Percentiles rank a stretch among this genome's conserved stretches.
phyloP scores from a whole-genome alignment of 2,888 invertebrate species.

The Maniola hyperantus region DNA sequence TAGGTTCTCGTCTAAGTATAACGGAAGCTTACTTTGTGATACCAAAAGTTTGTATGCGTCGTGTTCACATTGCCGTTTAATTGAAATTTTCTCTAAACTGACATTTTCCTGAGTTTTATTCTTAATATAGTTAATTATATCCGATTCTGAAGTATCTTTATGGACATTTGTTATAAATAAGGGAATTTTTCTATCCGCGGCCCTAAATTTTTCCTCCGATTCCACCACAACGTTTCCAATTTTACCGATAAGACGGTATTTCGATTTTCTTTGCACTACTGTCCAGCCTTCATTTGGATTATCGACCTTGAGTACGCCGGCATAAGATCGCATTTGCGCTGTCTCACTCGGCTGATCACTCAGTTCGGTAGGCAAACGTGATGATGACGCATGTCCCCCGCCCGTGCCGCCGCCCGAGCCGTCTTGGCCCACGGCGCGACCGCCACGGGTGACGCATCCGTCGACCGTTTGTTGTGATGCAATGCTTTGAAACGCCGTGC shows the following conservation, averaged over 20 bases:
- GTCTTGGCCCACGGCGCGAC: not conserved
- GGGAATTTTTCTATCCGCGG: conserved; percentile 26
- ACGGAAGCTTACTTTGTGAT: no score
- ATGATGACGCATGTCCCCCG: not conserved
- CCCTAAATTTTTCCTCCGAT: conserved; percentile 30
- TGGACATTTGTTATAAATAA: conserved; percentile 31
- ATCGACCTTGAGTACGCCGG: not conserved
- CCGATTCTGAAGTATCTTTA: conserved; percentile 25
- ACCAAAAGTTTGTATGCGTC: no score
- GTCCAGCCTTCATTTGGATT: conserved; percentile 2
- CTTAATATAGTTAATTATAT: conserved; percentile 6
- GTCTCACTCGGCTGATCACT: not conserved
- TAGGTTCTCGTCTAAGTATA: no score
- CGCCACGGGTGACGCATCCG: no score
- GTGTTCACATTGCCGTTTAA: conserved; percentile 3
- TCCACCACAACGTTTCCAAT: not conserved
- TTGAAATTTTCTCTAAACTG: conserved; percentile 10
- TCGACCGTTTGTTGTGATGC: no score
- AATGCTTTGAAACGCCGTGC: not conserved
- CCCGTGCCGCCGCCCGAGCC: not conserved
- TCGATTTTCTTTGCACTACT: conserved; percentile 21
- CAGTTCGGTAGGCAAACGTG: not conserved
- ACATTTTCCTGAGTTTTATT: conserved; percentile 4
- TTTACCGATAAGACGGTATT: no score
- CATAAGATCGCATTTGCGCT: conserved; percentile 14